Base-by-base conservation (phyloP, 2,888 invertebrate genomes). In the Gymnosoma rotundatum region DNA sequence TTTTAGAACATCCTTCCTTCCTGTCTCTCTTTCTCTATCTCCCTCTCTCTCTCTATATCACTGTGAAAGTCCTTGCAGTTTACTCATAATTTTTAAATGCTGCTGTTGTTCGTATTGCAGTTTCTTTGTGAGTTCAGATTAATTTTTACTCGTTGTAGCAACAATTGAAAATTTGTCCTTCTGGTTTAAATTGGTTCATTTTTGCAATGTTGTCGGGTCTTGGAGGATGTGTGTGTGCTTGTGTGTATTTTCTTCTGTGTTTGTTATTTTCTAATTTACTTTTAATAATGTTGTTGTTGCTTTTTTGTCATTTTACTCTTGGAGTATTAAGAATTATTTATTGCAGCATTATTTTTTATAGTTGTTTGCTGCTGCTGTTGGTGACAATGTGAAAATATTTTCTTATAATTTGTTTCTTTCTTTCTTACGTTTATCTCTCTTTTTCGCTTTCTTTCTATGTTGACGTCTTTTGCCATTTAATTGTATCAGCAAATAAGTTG, bases 291-390 rank as follows among this genome's bases (percentile, higher is more conserved):
- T 70, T 81, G 70, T 70, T 81, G 70, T 45, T 63, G 56, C 20
- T 63, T 20, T 72, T 42, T 16, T 48, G 56, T 42, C 52, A 56
- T 58, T 72, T 38, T 64, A 18, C 21, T 60, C 12, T 14, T 20
- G 54, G 38, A 75, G 74, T 78, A 84, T 81, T 78, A 84, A 54
- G 84, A 84, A 81, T 84, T 81, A 84, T 84, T 84, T 84, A 84
- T 81, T 67, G 60, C 25, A 38, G 63, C 84, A 84, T 84, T 84
- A 78, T 78, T 78, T 84, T 84, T 74, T 81, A 84, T 74, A 64
- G 66, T 21, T 32, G 25, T 66, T 81, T 72, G 60, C 79, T 78
- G 16, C 16, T 66, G 50, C 79, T 83, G 83, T 16, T 80, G 61
- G 58, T 78, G 84, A 81, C 84, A 84, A 78, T 75, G 54, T 16